Evolutionary conservation across 2,113 vertebrate species (phyloP), one percentile per base, ranked within the genome.

Genomic region (Dipodomys spectabilis): DNA sequence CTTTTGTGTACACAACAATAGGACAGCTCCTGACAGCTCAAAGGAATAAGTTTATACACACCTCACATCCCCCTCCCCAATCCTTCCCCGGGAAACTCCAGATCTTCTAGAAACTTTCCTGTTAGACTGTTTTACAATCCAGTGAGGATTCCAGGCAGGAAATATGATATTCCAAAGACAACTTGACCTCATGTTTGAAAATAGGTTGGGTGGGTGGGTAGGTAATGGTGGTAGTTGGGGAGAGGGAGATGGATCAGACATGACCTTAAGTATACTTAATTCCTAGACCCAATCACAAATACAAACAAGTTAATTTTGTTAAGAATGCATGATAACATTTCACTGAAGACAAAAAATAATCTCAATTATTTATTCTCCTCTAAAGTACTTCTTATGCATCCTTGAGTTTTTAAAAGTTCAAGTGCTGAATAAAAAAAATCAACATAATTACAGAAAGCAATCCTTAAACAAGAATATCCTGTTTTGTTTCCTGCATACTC

Each of bases 401-500:
- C 97, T 93, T 97, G 96, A 98, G 98, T 96, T 98, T 64, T 97
- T 96, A 95, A 95, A 98, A 97, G 97, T 98, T 98, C 97, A 98
- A 98, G 97, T 97, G 97, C 97, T 98, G 97, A 96, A 96, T 94
- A 27, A 71, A 93, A 91, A 95, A 97, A 97, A 96, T 95, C 95
- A 96, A 97, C 97, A 94, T 98, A 98, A 98, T 98, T 98, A 98
- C 96, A 97, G 96, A 97, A 97, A 98, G 96, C 97, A 97, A 95
- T 83, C 96, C 97, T 98, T 97, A 91, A 95, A 98, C 96, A 98
- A 98, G 97, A 98, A 98, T 98, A 98, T 98, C 98, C 97, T 98
- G 97, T 98, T 98, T 98, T 97, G 97, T 98, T 98, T 98, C 98
- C 98, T 98, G 98, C 97, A 96, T 96, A 96, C 98, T 98, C 98